These are phyloP conservation scores for Corythornis vintsioides DNA, from an alignment of 2,113 vertebrate genomes.

Conservation along the genomic window DNA sequence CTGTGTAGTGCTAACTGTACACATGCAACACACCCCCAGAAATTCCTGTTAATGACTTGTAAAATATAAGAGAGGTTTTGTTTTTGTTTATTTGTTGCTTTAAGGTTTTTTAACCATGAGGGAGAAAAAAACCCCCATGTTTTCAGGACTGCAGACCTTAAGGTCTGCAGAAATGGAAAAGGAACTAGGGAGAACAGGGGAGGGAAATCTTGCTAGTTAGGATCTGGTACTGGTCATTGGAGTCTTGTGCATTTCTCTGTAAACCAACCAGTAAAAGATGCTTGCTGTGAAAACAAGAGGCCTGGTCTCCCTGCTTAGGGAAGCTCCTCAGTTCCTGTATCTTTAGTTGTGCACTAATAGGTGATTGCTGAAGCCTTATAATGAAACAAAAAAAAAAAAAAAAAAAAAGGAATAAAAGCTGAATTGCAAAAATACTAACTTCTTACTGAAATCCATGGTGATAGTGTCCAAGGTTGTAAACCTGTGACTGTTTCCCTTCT, in stretches of 20 bases:
- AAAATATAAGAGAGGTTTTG: not conserved
- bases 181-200: fast-evolving
- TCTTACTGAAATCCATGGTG: not conserved
- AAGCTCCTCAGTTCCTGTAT: not conserved
- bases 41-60: not conserved
- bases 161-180: not conserved
- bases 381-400: not conserved
- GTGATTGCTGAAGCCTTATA: not conserved
- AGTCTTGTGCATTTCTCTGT: not conserved
- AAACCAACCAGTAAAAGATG: not conserved
- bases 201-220: not conserved
- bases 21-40: not conserved
- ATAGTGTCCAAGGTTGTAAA: not conserved
- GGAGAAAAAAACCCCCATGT: not conserved
- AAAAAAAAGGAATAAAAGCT: not conserved
- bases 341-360: not conserved
- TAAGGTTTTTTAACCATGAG: fast-evolving
- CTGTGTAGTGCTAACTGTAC: not conserved
- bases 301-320: not conserved
- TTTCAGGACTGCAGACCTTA: not conserved
- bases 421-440: not conserved
- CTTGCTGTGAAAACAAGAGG: not conserved
- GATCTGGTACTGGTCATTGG: not conserved
- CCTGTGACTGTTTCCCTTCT: slow-evolving; percentile 22
- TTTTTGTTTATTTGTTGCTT: not conserved